These are phyloP conservation scores for Apostichopus californicus DNA, from an alignment of 35 echinoderm and acorn worm genomes.

Conservation along the genomic window DNA sequence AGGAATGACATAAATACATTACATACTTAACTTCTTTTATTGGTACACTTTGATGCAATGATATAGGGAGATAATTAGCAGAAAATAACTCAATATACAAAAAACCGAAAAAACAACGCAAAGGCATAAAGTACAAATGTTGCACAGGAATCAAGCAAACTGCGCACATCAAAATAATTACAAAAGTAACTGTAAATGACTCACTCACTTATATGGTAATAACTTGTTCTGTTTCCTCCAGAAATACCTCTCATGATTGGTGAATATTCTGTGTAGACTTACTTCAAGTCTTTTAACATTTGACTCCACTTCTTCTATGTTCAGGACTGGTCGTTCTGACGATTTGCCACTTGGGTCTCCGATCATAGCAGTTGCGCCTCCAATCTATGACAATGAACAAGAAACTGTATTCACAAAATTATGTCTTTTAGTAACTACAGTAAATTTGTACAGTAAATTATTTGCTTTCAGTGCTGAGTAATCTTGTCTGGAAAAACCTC, in stretches of 20 bases:
- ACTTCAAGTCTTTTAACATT: slow-evolving; percentile 72
- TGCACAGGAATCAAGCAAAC: background rate
- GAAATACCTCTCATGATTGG: slow-evolving; percentile 82
- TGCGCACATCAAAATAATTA: background rate
- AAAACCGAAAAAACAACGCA: no score
- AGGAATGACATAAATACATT: no score
- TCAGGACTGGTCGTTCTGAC: slow-evolving; percentile 66
- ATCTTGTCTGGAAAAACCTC: no score
- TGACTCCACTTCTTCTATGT: slow-evolving; percentile 43
- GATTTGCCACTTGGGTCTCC: slow-evolving; percentile 97
- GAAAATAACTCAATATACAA: no score
- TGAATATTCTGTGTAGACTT: slow-evolving; percentile 81
- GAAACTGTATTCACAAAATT: background rate
- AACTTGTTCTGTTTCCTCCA: slow-evolving; percentile 67
- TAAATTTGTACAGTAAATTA: background rate
- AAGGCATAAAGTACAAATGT: background rate
- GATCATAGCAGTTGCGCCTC: slow-evolving; percentile 91
- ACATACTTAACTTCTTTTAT: no score
- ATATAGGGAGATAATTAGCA: no score
- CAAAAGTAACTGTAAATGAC: background rate
- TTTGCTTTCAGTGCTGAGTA: background rate
- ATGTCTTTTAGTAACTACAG: no score
- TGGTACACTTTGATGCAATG: no score
- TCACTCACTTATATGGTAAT: slow-evolving; percentile 66
- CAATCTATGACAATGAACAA: slow-evolving; percentile 62